Evolutionary conservation across 2,797 vertebrate species (phyloP), one percentile per base, ranked within the genome.

Genomic region (Falco peregrinus): DNA sequence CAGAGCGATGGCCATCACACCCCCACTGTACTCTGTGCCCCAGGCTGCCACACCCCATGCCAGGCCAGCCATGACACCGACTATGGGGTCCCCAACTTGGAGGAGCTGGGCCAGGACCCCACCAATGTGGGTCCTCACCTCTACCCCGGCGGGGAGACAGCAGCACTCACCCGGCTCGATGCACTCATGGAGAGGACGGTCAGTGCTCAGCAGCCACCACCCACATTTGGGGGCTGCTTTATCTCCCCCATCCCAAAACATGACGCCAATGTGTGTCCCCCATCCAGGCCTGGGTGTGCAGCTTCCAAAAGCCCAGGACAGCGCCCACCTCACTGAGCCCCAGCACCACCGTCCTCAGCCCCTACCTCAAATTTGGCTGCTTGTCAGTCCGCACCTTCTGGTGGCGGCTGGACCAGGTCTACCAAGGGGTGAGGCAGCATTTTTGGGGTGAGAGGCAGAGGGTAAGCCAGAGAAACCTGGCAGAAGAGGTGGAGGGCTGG

Each of bases 261-360:
- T 8, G 16, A 24, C 9, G 8, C 25, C 1, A 0, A 13, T 11
- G 20, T 26, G 11, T 14, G 39, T 3, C 4, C 29, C 41, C 12
- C 31, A 70, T 13, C 53, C 94, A 98, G 98, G 82, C 16, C 6
- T 98, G 98, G 98, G 98, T 98, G 56, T 98, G 98, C 41, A 64
- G 81, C 65, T 98, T 99, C 75, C 97, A 98, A 95, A 99, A 98
- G 93, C 98, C 98, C 0, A 94, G 98, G 71, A 98, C 98, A 0
- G 98, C 98, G 47, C 98, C 98, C 21, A 98, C 98, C 79, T 96
- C 98, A 14, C 53, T 98, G 84, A 98, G 68, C 60, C 98, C 98
- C 86, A 98, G 98, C 96, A 98, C 98, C 88, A 99, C 98, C 0
- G 98, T 98, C 18, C 98, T 98, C 86, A 98, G 98, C 88, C 98